A percentile compares a stretch with the other conserved stretches of the same genome.
Conservation (phyloP, 2,113 vertebrate species). For the Mesembrinibis cayennensis region DNA sequence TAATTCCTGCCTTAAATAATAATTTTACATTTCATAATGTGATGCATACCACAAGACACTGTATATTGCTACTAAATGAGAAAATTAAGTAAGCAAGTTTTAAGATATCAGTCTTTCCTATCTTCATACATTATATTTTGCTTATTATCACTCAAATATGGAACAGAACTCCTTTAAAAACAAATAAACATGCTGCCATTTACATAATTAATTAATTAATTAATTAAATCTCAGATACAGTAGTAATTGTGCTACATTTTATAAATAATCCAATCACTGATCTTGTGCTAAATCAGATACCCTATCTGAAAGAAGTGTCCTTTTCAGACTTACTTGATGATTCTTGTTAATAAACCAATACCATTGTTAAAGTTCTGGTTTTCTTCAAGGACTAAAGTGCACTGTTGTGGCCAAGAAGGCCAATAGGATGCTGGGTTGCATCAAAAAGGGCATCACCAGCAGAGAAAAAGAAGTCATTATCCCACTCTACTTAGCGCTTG, state of each 20-base stretch:
- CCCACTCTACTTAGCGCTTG: too few species aligned
- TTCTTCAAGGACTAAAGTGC: not conserved
- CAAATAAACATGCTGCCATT: not conserved
- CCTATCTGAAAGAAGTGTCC: not conserved
- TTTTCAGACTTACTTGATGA: not conserved
- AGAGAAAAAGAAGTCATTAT: too few species aligned
- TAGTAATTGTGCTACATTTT: not conserved
- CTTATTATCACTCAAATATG: not conserved
- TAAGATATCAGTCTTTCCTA: not conserved
- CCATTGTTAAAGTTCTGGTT: not conserved
- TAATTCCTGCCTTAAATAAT: not conserved
- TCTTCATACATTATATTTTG: not conserved
- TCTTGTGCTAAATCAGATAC: not conserved
- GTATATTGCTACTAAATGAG: not conserved
- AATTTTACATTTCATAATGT: not conserved
- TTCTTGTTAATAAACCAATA: not conserved
- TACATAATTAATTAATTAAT: not conserved
- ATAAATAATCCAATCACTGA: not conserved
- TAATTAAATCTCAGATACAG: not conserved
- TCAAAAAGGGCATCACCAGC: too few species aligned
- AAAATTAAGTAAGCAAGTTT: not conserved
- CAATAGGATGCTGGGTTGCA: too few species aligned
- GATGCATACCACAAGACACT: not conserved
- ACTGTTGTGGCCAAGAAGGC: too few species aligned
- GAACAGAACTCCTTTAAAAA: not conserved